Base-by-base conservation (phyloP, 2,888 invertebrate species). In the Argynnis bischoffii region DNA sequence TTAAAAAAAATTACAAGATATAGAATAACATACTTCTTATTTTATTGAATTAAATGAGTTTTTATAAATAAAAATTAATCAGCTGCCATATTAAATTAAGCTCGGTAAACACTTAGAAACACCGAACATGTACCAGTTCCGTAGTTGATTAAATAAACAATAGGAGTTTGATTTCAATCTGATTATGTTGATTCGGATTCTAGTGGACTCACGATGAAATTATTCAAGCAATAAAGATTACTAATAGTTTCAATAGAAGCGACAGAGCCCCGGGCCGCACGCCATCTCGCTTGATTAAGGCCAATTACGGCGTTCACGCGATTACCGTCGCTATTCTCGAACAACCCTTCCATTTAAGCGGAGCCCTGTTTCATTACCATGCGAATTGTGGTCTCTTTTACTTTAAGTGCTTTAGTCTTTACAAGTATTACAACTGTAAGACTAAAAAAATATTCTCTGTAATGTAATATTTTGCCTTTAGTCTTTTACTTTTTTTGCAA, bases 241-340 rank as follows among this genome's bases (percentile, higher is more conserved):
- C 73, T 74, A 77, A 77, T 78, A 73, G 76, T 75, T 77, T 72
- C 71, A 73, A 77, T 78, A 75, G 77, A 74, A 76, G 71, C 76
- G 78, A 78, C 79, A 79, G 76, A 72, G 78, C 78, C 77, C 75
- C 74, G 71, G 71, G 75, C 72, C 69, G 81, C 87, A 82, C 85
- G 87, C 84, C 82, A 88, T 84, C 83, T 87, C 80, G 84, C 86
- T 87, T 87, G 84, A 89, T 89, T 88, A 86, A 84, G 78, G 80
- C 84, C 88, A 88, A 89, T 89, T 89, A 89, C 81, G 81, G 82
- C 81, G 81, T 87, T 86, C 84, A 85, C 85, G 86, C 87, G 84
- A 89, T 88, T 82, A 82, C 84, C 82, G 85, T 82, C 84, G 79
- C 84, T 82, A 83, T 86, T 86, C 84, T 85, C 82, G 83, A 82